These are phyloP conservation scores for Oryzaephilus surinamensis DNA, from an alignment of 1,140 invertebrate genomes.

Conservation along the genomic window DNA sequence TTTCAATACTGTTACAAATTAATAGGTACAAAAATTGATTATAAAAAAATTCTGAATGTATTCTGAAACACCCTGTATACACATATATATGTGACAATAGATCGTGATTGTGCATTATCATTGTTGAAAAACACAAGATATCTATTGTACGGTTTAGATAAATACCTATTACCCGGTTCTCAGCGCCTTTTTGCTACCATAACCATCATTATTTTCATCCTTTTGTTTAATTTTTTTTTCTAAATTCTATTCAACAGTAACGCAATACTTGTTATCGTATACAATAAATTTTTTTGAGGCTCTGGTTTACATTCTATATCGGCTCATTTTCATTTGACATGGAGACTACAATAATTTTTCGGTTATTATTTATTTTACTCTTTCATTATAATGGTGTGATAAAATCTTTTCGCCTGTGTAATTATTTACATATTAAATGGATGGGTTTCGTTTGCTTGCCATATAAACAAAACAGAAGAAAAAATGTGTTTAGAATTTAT, in stretches of 20 bases:
- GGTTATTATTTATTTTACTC: background rate
- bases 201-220: conserved; percentile 12
- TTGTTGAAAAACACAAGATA: conserved; percentile 19
- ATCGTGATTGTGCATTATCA: conserved; percentile 18
- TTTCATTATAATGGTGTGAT: background rate
- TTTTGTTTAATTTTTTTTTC: conserved; percentile 9
- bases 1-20: too few species aligned
- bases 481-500: too few species aligned
- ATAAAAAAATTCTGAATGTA: conserved; percentile 11
- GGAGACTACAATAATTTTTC: background rate
- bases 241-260: too few species aligned
- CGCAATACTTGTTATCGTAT: too few species aligned
- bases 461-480: too few species aligned
- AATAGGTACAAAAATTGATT: too few species aligned
- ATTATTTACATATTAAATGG: too few species aligned
- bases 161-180: conserved; percentile 17
- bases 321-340: background rate
- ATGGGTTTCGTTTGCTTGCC: too few species aligned
- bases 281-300: background rate
- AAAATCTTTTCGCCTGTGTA: background rate
- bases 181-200: conserved; percentile 16
- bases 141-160: conserved; percentile 18
- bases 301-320: background rate
- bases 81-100: conserved; percentile 17
- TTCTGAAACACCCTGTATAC: too few species aligned